Evolutionary conservation across 1,140 invertebrate species (phyloP).

Genomic region (Danaus melanippus): DNA sequence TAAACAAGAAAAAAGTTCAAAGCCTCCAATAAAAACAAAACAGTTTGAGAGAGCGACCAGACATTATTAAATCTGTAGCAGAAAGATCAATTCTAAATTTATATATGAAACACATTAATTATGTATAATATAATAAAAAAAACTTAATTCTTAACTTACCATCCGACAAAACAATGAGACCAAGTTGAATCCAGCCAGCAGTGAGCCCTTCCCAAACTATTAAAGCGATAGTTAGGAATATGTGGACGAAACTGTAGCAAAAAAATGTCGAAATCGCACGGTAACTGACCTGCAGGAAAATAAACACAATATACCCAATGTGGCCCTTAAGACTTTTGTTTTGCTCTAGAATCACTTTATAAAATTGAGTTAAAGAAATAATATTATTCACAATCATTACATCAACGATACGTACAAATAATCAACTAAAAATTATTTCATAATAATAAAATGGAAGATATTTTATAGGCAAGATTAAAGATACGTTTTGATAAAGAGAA

Average conservation of each 20-base stretch:
- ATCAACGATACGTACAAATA: too few relatives aligned
- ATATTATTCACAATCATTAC: too few relatives aligned
- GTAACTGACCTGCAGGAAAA: constrained; percentile 44
- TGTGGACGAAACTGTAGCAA: constrained; percentile 57
- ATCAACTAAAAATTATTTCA: too few relatives aligned
- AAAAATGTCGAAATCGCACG: constrained; percentile 56
- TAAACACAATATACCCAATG: background rate
- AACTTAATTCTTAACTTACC: constrained; percentile 30
- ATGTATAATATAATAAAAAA: too few relatives aligned
- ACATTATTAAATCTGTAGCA: too few relatives aligned
- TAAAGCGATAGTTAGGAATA: constrained; percentile 48
- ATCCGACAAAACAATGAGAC: constrained; percentile 43
- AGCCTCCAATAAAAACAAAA: too few relatives aligned
- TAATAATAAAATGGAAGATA: too few relatives aligned
- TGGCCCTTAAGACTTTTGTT: background rate
- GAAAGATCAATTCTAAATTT: constrained; percentile 5
- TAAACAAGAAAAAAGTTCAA: too few relatives aligned
- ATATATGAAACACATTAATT: background rate
- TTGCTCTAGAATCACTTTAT: background rate
- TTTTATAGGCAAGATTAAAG: background rate
- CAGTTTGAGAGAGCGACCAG: too few relatives aligned
- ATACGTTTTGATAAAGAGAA: constrained; percentile 1
- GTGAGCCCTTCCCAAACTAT: constrained; percentile 51
- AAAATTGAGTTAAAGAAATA: too few relatives aligned
- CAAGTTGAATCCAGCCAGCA: constrained; percentile 50